Evolutionary conservation across 2,113 vertebrate genomes (phyloP).

Genomic region (Capreolus pygargus): DNA sequence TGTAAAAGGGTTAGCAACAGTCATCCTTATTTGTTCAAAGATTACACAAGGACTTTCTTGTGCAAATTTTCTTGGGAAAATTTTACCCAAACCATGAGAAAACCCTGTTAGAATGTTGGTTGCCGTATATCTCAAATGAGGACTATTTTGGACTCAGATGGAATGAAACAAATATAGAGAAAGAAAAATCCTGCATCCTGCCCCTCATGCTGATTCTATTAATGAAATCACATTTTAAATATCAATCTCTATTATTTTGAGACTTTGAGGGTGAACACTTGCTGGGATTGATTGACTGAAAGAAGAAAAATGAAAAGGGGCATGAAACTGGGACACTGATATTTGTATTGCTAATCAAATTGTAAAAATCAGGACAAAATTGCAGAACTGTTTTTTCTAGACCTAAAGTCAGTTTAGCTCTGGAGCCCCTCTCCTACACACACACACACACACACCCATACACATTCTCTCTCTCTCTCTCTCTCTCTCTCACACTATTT

Average conservation of each 20-base stretch:
- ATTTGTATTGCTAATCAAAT: conserved; percentile 11
- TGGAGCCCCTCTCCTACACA: neutral
- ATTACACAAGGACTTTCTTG: neutral
- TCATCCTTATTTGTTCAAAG: neutral
- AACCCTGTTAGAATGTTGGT: neutral
- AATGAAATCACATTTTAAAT: conserved; percentile 42
- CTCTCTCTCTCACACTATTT: neutral
- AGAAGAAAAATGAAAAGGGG: neutral
- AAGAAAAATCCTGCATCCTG: neutral
- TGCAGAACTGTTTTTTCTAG: neutral
- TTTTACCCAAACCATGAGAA: neutral
- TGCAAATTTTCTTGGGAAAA: neutral
- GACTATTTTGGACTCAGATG: neutral
- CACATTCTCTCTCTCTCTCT: neutral
- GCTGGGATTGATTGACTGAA: conserved; percentile 5
- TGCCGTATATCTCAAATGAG: neutral
- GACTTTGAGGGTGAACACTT: conserved; percentile 3
- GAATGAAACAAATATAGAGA: neutral
- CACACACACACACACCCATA: neutral
- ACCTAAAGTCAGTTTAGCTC: neutral
- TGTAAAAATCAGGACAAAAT: neutral
- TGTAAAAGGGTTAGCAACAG: neutral
- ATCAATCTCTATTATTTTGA: conserved; percentile 10
- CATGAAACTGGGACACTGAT: neutral
- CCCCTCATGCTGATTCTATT: neutral